Evolutionary conservation across 2,888 invertebrate species (phyloP), one percentile per base, ranked within the genome.

Genomic region (Oegoconia quadripuncta): DNA sequence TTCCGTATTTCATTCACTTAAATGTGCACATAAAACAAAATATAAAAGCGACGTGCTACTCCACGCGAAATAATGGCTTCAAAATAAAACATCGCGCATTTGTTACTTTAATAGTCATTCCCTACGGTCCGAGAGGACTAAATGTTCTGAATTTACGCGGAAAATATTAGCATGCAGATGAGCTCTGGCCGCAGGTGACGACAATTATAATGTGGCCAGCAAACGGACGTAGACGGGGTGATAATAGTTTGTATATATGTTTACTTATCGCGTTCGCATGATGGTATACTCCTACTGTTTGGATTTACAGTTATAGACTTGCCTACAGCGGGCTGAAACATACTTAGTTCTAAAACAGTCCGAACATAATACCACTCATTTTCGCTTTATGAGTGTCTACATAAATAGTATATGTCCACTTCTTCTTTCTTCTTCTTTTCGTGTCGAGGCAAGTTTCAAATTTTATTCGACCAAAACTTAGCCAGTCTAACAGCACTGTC

Each of bases 41-140:
- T 52, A 57, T 58, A 59, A 59, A 52, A 49, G 41, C n/a, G n/a
- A n/a, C n/a, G n/a, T n/a, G n/a, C 36, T 41, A 46, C 51, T 44
- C 41, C 51, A 50, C 43, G 52, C 42, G 42, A 53, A 64, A 55
- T 64, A 64, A 64, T 45, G 42, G 50, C 38, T 35, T 44, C 32
- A 50, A 60, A 64, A 64, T 57, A 63, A 67, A 64, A 66, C 54
- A 52, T 40, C 31, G 50, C 44, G 45, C 58, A 61, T 68, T 66
- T 54, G 50, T 64, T 57, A 52, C 46, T 40, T 55, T 58, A 59
- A 58, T 55, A 59, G 55, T 43, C 45, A 48, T 29, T 48, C 50
- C 41, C 33, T 37, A 25, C 23, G 33, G 36, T 14, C 20, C n/a
- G 18, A 20, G 12, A 23, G 18, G 17, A 32, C 36, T 46, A 45